Evolutionary conservation across 2,888 invertebrate genomes (phyloP).

Genomic region (Loripinus fragilis): DNA sequence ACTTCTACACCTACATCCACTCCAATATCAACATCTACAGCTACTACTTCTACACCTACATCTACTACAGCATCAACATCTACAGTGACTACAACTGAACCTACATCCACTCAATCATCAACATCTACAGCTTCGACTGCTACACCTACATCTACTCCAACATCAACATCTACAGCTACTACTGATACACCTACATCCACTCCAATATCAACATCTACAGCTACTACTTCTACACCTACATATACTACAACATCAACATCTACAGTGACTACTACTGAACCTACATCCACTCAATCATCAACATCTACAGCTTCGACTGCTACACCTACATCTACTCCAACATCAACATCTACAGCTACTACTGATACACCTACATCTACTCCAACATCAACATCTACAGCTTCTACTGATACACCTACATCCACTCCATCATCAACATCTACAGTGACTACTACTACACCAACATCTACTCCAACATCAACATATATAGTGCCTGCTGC

Average conservation of each 20-base stretch:
- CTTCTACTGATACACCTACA: neutral
- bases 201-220: neutral
- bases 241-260: neutral
- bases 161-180: neutral
- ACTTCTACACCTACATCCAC: neutral
- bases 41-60: neutral
- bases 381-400: neutral
- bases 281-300: neutral
- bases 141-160: neutral
- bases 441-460: neutral
- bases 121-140: neutral
- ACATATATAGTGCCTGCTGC: neutral
- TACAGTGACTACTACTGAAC: too few species aligned
- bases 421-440: neutral
- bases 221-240: neutral
- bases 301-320: neutral
- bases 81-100: neutral
- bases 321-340: neutral
- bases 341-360: neutral
- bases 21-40: neutral
- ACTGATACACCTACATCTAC: neutral
- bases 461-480: neutral
- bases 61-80: neutral
- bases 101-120: neutral
- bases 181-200: neutral